Evolutionary conservation across 2,888 invertebrate species (phyloP).

Genomic region (Drosophila peninsularis): DNA sequence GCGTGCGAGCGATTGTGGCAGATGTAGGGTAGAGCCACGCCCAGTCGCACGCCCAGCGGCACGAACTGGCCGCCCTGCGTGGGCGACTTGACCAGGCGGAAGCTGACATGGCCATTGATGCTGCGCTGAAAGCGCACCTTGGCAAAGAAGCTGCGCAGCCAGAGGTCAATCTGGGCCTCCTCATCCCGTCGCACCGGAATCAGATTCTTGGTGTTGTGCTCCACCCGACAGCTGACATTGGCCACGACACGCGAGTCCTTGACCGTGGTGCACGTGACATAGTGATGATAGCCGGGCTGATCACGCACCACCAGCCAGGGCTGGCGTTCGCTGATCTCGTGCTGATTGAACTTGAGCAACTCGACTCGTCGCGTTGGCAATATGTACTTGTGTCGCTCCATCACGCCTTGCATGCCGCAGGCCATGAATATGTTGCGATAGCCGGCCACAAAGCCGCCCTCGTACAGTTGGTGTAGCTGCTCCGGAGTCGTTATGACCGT

Average conservation of each 20-base stretch:
- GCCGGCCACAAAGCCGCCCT: conserved; percentile 85
- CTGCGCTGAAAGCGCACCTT: conserved; percentile 88
- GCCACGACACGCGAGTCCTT: conserved; percentile 91
- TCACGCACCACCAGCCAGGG: conserved; percentile 93
- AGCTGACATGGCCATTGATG: conserved; percentile 92
- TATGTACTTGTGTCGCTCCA: conserved; percentile 89
- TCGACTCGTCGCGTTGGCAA: conserved; percentile 88
- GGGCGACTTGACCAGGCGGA: conserved; percentile 89
- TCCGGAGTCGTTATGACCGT: conserved; percentile 88
- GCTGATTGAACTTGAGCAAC: conserved; percentile 88
- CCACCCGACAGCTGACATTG: conserved; percentile 91
- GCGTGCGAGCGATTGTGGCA: conserved; percentile 90
- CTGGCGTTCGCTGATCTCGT: conserved; percentile 90
- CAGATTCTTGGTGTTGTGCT: conserved; percentile 88
- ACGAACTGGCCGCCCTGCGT: conserved; percentile 86
- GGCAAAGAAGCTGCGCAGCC: conserved; percentile 90
- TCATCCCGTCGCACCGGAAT: conserved; percentile 87
- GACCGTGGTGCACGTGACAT: conserved; percentile 92
- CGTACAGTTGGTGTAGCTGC: conserved; percentile 90
- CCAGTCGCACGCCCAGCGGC: conserved; percentile 90
- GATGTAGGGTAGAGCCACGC: conserved; percentile 92
- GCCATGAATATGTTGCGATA: conserved; percentile 88
- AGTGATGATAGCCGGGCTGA: conserved; percentile 88
- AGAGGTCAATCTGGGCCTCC: conserved; percentile 86
- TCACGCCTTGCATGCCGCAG: conserved; percentile 90